Conservation (phyloP, 1,140 invertebrate genomes). For the Asbolus verrucosus region DNA sequence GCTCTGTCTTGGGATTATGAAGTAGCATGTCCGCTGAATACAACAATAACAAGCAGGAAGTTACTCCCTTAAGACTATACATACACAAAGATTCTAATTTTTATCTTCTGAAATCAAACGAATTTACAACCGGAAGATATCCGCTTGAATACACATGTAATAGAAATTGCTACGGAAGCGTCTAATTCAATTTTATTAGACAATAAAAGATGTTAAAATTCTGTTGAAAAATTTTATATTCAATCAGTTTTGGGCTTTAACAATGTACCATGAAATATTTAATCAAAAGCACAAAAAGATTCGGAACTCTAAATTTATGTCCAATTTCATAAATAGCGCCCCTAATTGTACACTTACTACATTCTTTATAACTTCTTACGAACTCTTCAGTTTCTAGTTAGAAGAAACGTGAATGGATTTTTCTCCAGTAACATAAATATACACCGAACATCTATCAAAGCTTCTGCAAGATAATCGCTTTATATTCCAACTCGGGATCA, state of each 20-base stretch:
- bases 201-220: too few relatives aligned
- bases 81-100: constrained; percentile 4
- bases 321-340: too few relatives aligned
- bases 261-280: not conserved
- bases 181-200: too few relatives aligned
- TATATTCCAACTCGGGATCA: constrained; percentile 9
- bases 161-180: too few relatives aligned
- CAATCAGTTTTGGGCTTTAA: too few relatives aligned
- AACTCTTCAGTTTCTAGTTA: too few relatives aligned
- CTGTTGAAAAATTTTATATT: too few relatives aligned
- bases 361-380: too few relatives aligned
- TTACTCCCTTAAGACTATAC: not conserved
- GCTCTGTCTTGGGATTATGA: constrained; percentile 12
- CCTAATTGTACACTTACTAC: constrained; percentile 17
- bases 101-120: constrained; percentile 5
- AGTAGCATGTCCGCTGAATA: constrained; percentile 4
- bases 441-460: too few relatives aligned
- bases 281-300: not conserved
- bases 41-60: constrained; percentile 26
- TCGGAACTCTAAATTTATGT: constrained; percentile 1
- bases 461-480: not conserved
- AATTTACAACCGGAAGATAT: constrained; percentile 22
- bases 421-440: constrained; percentile 26
- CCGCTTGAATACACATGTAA: too few relatives aligned
- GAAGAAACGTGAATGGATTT: constrained; percentile 7